A percentile compares a stretch with the other conserved stretches of the same genome.
Evolutionary conservation across 1,140 invertebrate genomes (phyloP).

Genomic region (Olivierus martensii): DNA sequence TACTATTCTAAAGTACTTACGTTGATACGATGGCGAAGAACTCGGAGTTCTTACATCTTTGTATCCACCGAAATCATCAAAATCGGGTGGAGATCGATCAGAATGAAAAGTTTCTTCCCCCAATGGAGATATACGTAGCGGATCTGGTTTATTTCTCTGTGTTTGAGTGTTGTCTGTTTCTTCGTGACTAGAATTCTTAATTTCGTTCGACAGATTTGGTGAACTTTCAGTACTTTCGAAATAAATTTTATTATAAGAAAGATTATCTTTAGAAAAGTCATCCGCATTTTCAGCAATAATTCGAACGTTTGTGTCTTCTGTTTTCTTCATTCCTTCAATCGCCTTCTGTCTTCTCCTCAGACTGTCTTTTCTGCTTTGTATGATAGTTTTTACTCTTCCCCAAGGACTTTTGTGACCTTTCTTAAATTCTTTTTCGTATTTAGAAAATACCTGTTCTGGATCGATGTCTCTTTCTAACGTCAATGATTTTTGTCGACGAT

Average conservation of each 20-base stretch:
- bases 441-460: background rate
- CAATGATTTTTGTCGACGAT: conserved; percentile 1
- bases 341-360: conserved; percentile 1
- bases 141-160: background rate
- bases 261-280: background rate
- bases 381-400: conserved; percentile 18
- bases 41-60: conserved; percentile 21
- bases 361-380: conserved; percentile 14
- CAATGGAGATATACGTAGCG: background rate
- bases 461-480: conserved; percentile 10
- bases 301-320: too few species aligned
- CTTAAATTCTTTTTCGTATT: conserved; percentile 10
- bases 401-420: conserved; percentile 7
- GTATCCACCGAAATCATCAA: too few species aligned
- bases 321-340: too few species aligned
- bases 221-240: background rate
- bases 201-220: background rate
- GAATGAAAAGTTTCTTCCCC: too few species aligned
- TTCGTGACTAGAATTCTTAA: background rate
- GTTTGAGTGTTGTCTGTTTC: background rate
- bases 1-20: too few species aligned
- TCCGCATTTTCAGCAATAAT: too few species aligned
- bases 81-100: too few species aligned
- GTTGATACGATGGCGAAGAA: conserved; percentile 29
- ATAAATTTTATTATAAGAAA: background rate